Base-by-base conservation (phyloP, 1,140 invertebrate species). In the Lysiphlebus fabarum region DNA sequence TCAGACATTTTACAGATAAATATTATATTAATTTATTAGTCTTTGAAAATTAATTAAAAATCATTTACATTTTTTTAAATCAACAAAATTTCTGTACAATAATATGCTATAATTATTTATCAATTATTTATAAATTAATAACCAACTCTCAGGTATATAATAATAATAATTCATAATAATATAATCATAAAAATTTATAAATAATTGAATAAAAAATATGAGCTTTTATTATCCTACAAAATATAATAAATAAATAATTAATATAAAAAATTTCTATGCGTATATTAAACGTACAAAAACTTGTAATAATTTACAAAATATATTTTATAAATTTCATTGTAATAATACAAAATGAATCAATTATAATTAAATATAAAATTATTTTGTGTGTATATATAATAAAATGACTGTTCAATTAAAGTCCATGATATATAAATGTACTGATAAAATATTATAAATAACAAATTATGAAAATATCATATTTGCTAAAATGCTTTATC, bases 311-410 rank as follows among this genome's bases (percentile, higher is more conserved):
- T n/a, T 44, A 43, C 6, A 36, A 34, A 26, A 55, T 55, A 8
- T 34, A 45, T 33, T 55, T 34, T 37, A 34, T 44, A 26, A 42
- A 49, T 50, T 41, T 34, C 50, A 50, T 40, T n/a, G 5, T 41
- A 33, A 33, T 66, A 69, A 69, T 71, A 65, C 68, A 65, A 65
- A 64, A 73, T 74, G 68, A 74, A 74, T 74, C 70, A 73, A 74
- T 74, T 73, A 74, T 56, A 58, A 67, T 70, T 70, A 69, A 68
- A 73, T 56, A 73, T 56, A 53, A 63, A 66, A 72, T 74, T 74
- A 71, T 71, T n/a, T n/a, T 59, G 58, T 53, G 36, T 55, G 49
- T 60, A 44, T 56, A 41, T 60, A 44, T 56, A 41, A 43, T 55
- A 37, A 59, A 56, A 53, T 62, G 53, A 48, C 43, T 26, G 49